These are phyloP conservation scores for Vulpes lagopus DNA, from an alignment of 2,113 vertebrate species.

Conservation along the genomic window DNA sequence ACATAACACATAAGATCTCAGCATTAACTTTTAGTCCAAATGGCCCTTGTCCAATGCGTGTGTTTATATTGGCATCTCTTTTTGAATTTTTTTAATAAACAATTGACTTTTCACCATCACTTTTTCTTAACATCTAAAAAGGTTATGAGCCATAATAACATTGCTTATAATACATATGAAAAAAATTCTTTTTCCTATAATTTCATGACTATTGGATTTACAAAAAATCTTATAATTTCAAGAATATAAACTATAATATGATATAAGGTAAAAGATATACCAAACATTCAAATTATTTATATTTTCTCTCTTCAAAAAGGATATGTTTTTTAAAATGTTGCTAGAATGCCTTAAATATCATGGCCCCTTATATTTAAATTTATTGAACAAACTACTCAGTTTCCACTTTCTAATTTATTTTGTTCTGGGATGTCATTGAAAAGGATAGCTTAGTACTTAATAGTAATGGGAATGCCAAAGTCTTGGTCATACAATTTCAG, in stretches of 20 bases:
- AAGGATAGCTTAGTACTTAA: constrained; percentile 4
- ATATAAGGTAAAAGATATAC: not conserved
- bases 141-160: constrained; percentile 22
- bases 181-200: constrained; percentile 47
- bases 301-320: constrained; percentile 24
- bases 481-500: not conserved
- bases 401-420: constrained; percentile 46
- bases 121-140: constrained; percentile 47
- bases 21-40: constrained; percentile 45
- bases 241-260: not conserved
- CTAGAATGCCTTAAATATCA: constrained; percentile 45
- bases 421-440: not conserved
- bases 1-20: not conserved
- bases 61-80: constrained; percentile 60
- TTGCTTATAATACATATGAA: constrained; percentile 43
- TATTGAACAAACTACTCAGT: not conserved
- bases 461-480: not conserved
- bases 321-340: not conserved
- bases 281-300: not conserved
- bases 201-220: constrained; percentile 56
- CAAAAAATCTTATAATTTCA: constrained; percentile 62
- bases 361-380: not conserved
- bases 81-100: constrained; percentile 70
- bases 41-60: not conserved
- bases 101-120: constrained; percentile 44